Percentiles rank a stretch among this genome's conserved stretches.
Evolutionary conservation across 2,797 vertebrate genomes (phyloP).

Genomic region (Hafferia zeledoni): DNA sequence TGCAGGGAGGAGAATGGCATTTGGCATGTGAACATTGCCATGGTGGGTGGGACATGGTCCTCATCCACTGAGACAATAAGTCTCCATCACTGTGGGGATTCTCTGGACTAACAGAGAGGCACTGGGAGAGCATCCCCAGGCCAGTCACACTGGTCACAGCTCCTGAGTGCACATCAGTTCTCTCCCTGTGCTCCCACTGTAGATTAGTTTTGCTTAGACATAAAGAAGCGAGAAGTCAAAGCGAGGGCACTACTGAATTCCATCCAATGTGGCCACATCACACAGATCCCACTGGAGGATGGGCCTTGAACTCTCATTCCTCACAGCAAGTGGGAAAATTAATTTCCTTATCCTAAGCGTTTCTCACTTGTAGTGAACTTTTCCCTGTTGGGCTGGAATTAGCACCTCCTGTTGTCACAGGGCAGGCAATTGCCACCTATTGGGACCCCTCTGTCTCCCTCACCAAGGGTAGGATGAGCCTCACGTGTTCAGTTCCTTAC

Average conservation of each 20-base stretch:
- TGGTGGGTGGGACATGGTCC: neutral
- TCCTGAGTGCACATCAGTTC: neutral
- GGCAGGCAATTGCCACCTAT: neutral
- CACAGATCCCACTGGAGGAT: neutral
- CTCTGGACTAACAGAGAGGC: neutral
- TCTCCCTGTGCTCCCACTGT: neutral
- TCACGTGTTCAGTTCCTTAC: neutral
- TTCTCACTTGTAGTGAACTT: neutral
- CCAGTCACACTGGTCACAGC: neutral
- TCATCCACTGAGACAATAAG: fast-evolving
- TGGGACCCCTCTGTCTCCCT: neutral
- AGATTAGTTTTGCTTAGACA: neutral
- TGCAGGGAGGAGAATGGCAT: neutral
- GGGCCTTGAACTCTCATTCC: neutral
- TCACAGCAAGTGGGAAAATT: neutral
- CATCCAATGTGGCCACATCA: neutral
- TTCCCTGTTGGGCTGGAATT: neutral
- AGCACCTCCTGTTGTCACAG: neutral
- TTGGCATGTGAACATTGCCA: fast-evolving
- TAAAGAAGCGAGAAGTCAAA: neutral
- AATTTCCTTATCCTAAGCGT: neutral
- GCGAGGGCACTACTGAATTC: neutral
- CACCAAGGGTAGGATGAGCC: fast-evolving
- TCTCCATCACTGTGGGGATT: neutral
- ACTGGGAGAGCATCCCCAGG: neutral